These are phyloP conservation scores for Sprattus sprattus DNA, from an alignment of 2,113 vertebrate species.

Conservation along the genomic window DNA sequence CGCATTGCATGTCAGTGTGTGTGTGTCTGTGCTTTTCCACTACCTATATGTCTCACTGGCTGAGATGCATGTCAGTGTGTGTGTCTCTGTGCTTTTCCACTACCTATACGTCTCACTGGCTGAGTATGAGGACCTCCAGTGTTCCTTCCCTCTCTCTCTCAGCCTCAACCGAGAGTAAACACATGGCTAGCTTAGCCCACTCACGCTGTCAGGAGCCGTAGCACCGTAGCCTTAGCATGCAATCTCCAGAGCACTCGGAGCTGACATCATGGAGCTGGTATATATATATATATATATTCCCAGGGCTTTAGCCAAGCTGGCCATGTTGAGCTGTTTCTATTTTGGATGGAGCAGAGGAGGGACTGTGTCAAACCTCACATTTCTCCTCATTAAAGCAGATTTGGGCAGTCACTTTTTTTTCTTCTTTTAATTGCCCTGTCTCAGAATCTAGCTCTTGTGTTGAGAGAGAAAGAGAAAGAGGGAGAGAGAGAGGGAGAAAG, in stretches of 20 bases:
- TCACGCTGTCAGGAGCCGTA: background rate
- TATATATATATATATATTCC: background rate
- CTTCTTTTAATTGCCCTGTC: constrained; percentile 3
- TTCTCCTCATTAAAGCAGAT: background rate
- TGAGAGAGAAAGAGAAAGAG: constrained; percentile 49
- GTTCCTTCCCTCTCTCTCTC: background rate
- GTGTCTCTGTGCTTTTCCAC: constrained; percentile 3
- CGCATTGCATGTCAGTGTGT: background rate
- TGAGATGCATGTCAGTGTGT: background rate
- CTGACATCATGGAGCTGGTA: background rate
- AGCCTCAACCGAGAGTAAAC: background rate
- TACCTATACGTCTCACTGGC: background rate
- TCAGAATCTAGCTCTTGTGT: background rate
- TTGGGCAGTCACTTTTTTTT: background rate
- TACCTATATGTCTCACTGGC: background rate
- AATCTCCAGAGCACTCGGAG: background rate
- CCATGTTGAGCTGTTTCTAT: background rate
- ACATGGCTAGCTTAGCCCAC: background rate
- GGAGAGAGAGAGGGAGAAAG: constrained; percentile 29
- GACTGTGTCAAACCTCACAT: background rate
- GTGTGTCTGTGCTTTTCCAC: constrained; percentile 6
- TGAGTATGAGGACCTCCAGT: background rate
- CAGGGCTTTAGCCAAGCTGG: background rate
- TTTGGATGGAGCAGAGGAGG: background rate
- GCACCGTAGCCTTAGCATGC: background rate